Base-by-base conservation (phyloP, 2,888 invertebrate genomes). In the Ametastegia equiseti region DNA sequence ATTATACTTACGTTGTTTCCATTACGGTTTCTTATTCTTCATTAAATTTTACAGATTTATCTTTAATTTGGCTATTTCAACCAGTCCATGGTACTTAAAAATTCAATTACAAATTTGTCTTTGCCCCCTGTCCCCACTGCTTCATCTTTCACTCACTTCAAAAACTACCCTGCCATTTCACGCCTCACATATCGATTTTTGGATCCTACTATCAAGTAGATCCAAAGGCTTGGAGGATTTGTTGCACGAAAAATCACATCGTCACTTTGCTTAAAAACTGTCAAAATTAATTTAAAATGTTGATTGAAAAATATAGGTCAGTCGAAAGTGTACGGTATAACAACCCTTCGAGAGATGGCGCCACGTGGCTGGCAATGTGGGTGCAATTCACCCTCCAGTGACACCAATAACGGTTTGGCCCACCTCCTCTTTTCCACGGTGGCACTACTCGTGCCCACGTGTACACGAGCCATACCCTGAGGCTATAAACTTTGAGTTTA, bases 401-500 rank as follows among this genome's bases (percentile, higher is more conserved):
- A 82, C 84, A 83, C 84, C 83, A 84, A 85, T 84, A 77, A 83
- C 75, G 75, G 54, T 54, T 75, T n/a, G 54, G n/a, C 33, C 77
- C 82, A 77, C 63, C 82, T 81, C 83, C 78, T 81, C 82, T 81
- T 67, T 77, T 57, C 81, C 81, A 78, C 69, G 39, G 50, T 63
- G 81, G 42, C 45, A 60, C 75, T 57, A 80, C 75, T 54, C 80
- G 79, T 60, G 83, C 83, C 69, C 73, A 81, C 77, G 78, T 81
- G 85, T 85, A 86, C 78, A 63, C 87, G 87, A 87, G 87, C 83
- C 85, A 85, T 84, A 87, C 84, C 84, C 86, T 85, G 85, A 86
- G 87, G 89, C 88, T 88, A 90, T 90, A 89, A 90, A 90, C 88
- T 89, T 90, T 86, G 88, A 89, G 89, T 89, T 90, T 90, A 90